Evolutionary conservation across 37 sponge, comb jelly and placozoan species (phyloP), one percentile per base, ranked within the genome.

Genomic region (Amphimedon queenslandica): DNA sequence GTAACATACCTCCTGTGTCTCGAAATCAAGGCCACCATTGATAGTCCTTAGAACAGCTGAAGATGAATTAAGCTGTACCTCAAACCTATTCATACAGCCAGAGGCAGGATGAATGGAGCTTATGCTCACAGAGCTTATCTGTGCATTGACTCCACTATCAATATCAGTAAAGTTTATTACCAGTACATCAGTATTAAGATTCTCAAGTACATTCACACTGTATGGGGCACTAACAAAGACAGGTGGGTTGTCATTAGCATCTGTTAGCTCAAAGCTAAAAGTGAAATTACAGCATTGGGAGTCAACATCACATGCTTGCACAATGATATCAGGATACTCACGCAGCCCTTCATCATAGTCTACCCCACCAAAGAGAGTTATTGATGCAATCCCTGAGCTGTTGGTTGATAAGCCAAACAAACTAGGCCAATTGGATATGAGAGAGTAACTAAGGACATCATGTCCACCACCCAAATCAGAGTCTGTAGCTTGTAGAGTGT

Each of bases 1-100:
- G 37, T 8, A 66, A 27, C 74, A 74, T 16, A 3, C 2, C 0
- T 42, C 25, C 6, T 42, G 40, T 2, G 37, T 37, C 55, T 88
- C 89, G 74, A 60, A 82, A 53, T 88, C 80, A 24, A 88, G 58
- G 39, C 85, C 85, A 69, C 74, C 69, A 63, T 69, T 13, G 0
- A 28, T 33, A 3, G 82, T 42, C 10, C 29, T 4, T 16, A 70
- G 24, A 40, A 28, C 30, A 42, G n/a, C 47, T 27, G 47, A 24
- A 4, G 71, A 70, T n/a, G n/a, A n/a, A n/a, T n/a, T n/a, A 20
- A 42, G 29, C 25, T 23, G 18, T 23, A 55, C 51, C 0, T 32
- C 36, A 40, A 87, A 87, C 40, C 31, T 53, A 1, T 58, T 80
- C 56, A 78, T 31, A 33, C 85, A 84, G 25, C 74, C 85, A 18